Base-by-base conservation (phyloP, 2,888 invertebrate species). In the Flexamia atlantica region DNA sequence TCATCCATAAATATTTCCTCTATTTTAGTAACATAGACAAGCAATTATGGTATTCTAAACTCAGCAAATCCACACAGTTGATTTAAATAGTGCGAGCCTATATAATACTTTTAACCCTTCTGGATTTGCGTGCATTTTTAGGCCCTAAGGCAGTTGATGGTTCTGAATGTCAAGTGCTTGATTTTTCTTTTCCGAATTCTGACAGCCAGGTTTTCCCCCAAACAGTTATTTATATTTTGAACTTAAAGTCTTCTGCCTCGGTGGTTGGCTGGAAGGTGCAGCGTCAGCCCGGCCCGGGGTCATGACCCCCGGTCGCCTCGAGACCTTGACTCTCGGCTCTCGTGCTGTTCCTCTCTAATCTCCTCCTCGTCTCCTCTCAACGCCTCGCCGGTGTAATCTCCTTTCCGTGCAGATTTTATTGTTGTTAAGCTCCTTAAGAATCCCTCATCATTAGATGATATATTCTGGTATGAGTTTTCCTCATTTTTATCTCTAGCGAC, bases 381-480 rank as follows among this genome's bases (percentile, higher is more conserved):
- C 70, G 36, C 70, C 40, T 36, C 23, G 40, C 7, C 70, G 40
- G 40, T 70, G 36, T 70, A 70, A 70, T 70, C 70, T 40, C 70
- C 70, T 40, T 40, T 70, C 40, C 70, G 32, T 70, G 70, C 70
- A 70, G 70, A 70, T 70, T 70, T 70, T 70, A 70, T 70, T 70
- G 70, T 70, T 70, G 70, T 70, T 70, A 70, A 70, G 70, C 70
- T 70, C 70, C 70, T 70, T 70, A 70, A 68, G 68, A 32, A 68
- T 17, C 30, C 70, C 36, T 25, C 28, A 40, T 40, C 7, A 40
- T 23, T 2, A 40, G 40, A n/a, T 70, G 70, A 70, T 70, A 28
- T 64, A 64, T 64, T 64, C 64, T 23, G 64, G 53, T 7, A 23
- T 30, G 9, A 14, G 64, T 64, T 30, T 30, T 30, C 28, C 64